Conservation (phyloP, 2,888 invertebrate genomes). For the Mythimna impura region DNA sequence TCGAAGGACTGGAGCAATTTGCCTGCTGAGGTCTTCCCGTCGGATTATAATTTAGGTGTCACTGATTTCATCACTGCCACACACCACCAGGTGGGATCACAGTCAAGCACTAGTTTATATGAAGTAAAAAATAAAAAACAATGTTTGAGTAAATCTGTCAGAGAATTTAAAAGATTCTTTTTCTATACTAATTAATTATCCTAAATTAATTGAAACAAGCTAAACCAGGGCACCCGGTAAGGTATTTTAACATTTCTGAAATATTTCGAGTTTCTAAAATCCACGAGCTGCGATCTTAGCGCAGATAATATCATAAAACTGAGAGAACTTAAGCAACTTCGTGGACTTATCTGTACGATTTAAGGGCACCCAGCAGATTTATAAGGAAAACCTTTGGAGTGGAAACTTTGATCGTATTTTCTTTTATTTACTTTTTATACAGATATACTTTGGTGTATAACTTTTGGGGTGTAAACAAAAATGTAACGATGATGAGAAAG, state of each 20-base stretch:
- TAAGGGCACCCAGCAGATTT: constrained; percentile 64
- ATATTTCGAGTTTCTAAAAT: constrained; percentile 43
- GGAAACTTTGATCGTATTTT: constrained; percentile 62
- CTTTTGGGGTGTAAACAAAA: constrained; percentile 25
- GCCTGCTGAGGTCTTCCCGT: too few relatives aligned
- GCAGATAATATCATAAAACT: constrained; percentile 61
- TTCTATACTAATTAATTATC: constrained; percentile 1
- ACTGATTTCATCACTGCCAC: too few relatives aligned
- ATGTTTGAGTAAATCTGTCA: background rate
- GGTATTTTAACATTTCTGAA: constrained; percentile 51
- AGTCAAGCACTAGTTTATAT: too few relatives aligned
- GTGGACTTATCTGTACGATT: constrained; percentile 63
- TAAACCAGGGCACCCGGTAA: constrained; percentile 25
- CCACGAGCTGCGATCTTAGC: constrained; percentile 51
- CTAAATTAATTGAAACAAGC: background rate
- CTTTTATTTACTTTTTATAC: constrained; percentile 63
- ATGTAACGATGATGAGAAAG: constrained; percentile 22
- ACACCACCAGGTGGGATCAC: too few relatives aligned
- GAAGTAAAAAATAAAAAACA: too few relatives aligned
- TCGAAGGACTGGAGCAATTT: too few relatives aligned
- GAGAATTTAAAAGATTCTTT: background rate
- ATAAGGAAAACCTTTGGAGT: constrained; percentile 44
- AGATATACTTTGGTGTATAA: constrained; percentile 31
- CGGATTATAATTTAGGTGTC: too few relatives aligned
- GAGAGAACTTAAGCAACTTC: constrained; percentile 53